A percentile compares a stretch with the other conserved stretches of the same genome.
Evolutionary conservation across 2,888 invertebrate species (phyloP).

Genomic region (Caradrina clavipalpis): DNA sequence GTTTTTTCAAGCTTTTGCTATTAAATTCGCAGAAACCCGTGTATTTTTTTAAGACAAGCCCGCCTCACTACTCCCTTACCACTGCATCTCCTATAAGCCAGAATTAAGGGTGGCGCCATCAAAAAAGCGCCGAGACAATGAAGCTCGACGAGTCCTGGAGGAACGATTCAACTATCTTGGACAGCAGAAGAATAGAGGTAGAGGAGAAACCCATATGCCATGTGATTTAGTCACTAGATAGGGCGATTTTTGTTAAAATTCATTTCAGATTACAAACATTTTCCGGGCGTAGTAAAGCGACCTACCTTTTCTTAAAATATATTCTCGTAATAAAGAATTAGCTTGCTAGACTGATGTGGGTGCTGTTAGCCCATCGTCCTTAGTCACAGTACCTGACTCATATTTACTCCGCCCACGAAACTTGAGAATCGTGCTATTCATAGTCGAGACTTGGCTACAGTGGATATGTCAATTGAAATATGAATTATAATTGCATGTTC

Average conservation of each 20-base stretch:
- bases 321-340: constrained; percentile 22
- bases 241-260: neutral
- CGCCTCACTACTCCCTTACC: no score
- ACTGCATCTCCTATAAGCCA: no score
- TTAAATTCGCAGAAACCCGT: no score
- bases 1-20: no score
- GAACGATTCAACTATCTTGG: no score
- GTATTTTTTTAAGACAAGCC: no score
- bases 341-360: constrained; percentile 32
- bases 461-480: constrained; percentile 1
- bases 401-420: constrained; percentile 41
- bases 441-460: constrained; percentile 23
- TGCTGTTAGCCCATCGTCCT: constrained; percentile 29
- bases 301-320: neutral
- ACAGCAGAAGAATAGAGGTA: no score
- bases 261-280: neutral
- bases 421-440: constrained; percentile 24
- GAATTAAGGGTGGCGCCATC: no score
- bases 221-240: no score
- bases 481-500: neutral
- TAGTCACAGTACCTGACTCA: constrained; percentile 42
- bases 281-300: neutral
- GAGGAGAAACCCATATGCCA: no score
- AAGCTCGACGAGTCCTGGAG: no score
- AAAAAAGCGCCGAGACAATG: no score